Base-by-base conservation (phyloP, 2,888 invertebrate genomes). In the Harpalus rufipes region DNA sequence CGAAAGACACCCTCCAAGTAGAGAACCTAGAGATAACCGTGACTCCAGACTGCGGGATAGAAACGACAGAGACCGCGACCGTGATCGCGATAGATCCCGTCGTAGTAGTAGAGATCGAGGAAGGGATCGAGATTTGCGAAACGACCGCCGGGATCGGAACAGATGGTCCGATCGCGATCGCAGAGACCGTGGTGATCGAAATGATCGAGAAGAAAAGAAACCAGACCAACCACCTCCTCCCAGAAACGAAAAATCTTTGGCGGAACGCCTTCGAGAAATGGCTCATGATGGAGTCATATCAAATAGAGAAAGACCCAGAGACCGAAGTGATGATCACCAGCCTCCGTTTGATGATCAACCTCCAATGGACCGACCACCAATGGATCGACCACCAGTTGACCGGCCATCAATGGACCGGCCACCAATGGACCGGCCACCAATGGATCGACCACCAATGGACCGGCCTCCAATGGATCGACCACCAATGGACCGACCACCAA, bases 231-330 rank as follows among this genome's bases (percentile, higher is more conserved):
- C 74, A 63, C 25, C 65, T 84, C 79, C 74, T 32, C 74, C 16
- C 32, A 68, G 89, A 21, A 86, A 89, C 25, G 90, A 89, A 84
- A 89, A 89, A 85, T 87, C 88, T 10, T 86, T 90, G 12, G 89
- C 89, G 76, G 90, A 90, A 81, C 86, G 90, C 7, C 87, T 90
- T 16, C 88, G 89, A 85, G 89, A 89, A 79, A 90, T 90, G 89
- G 90, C 90, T 1, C 68, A 87, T 61, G 86, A 86, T 80, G 84
- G 86, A 85, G 59, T 81, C 68, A 41, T 84, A 74, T 68, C 81
- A 51, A 86, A 85, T 59, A 85, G 86, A 80, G 86, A 87, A 4
- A 85, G 86, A 81, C 39, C 59, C n/a, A 79, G 85, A 39, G 85
- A 85, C 14, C 32, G 85, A n/a, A 65, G 10, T 44, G 80, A 86